These are phyloP conservation scores for Mus musculus DNA, from an alignment of 2,113 vertebrate genomes.

Conservation along the genomic window GRCm39 chr9:24131001-24131500, in stretches of 20 bases:
- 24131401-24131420: not conserved
- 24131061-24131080: not conserved
- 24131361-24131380: not conserved
- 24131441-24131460: not conserved
- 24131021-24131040: not conserved
- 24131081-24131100: not conserved
- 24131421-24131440: slow-evolving; percentile 19
- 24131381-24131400: not conserved
- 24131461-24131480: not conserved
- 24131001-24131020: not conserved
- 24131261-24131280: not conserved
- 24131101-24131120: not conserved
- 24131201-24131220: not conserved
- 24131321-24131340: not conserved
- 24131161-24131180: not conserved
- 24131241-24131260: not conserved
- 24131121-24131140: not conserved
- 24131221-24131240: not conserved
- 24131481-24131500: not conserved
- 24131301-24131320: not conserved
- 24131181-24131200: not conserved
- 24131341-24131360: not conserved
- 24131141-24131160: not conserved
- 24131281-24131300: not conserved
- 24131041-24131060: not conserved